These are phyloP conservation scores for Chlorodrepanis virens DNA, from an alignment of 2,113 vertebrate genomes.

Conservation along the genomic window DNA sequence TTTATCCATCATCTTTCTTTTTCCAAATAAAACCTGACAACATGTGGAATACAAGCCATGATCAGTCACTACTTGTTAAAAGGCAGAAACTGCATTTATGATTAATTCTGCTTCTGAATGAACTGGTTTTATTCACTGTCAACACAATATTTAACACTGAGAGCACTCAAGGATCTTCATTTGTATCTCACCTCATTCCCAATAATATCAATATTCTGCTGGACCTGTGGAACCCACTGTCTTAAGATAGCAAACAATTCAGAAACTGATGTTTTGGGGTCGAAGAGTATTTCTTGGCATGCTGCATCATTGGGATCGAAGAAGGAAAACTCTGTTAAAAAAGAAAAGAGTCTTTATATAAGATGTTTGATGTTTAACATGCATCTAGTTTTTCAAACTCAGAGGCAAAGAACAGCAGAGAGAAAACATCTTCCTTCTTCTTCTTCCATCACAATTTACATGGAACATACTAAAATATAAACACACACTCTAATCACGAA, in stretches of 20 bases:
- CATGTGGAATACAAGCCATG: not conserved
- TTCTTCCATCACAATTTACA: not conserved
- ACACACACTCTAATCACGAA: not conserved
- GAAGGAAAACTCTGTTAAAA: constrained; percentile 90
- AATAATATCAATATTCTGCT: constrained; percentile 91
- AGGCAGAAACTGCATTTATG: not conserved
- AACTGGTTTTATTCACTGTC: not conserved
- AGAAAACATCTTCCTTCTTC: not conserved
- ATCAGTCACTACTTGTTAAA: not conserved
- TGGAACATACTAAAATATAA: not conserved
- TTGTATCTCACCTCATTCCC: constrained; percentile 86
- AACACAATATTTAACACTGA: not conserved
- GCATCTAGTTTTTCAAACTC: not conserved
- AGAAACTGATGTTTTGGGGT: constrained; percentile 88
- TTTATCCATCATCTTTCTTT: not conserved
- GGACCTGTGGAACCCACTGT: constrained; percentile 98
- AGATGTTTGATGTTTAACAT: not conserved
- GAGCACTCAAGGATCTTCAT: not conserved
- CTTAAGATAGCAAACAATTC: constrained; percentile 96
- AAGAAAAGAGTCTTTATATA: not conserved
- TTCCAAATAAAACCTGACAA: not conserved
- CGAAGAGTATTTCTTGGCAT: constrained; percentile 88
- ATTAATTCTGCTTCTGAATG: not conserved
- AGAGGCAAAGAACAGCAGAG: not conserved
- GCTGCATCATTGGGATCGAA: constrained; percentile 93